A percentile compares a stretch with the other conserved stretches of the same genome.
phyloP scores from a whole-genome alignment of 2,888 invertebrate genomes.

The Vesta saturnalis region DNA sequence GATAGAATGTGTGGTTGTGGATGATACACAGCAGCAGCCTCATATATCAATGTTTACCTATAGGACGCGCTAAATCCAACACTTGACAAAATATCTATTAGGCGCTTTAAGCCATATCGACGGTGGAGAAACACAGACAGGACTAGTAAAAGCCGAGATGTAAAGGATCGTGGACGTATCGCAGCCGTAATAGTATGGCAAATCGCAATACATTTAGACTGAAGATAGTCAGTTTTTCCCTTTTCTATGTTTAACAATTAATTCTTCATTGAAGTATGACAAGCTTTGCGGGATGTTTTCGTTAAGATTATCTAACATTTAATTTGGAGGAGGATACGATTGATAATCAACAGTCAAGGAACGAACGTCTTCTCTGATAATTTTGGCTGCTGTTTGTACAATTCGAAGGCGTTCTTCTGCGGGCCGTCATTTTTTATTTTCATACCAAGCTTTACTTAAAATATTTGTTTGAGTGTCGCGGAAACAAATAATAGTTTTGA shows the following conservation, averaged over 20 bases:
- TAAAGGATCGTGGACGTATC: too few species aligned
- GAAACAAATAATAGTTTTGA: too few species aligned
- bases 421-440: too few species aligned
- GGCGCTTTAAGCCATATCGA: not conserved
- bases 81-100: not conserved
- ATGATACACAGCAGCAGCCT: not conserved
- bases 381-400: not conserved
- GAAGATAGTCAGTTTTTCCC: not conserved
- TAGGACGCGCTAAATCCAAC: not conserved
- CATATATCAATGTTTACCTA: not conserved
- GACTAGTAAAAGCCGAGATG: too few species aligned
- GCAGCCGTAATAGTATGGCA: not conserved
- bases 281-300: not conserved
- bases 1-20: not conserved
- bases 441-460: too few species aligned
- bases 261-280: not conserved
- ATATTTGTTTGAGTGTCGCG: too few species aligned
- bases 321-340: not conserved
- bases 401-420: not conserved
- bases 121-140: not conserved
- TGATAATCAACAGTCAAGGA: not conserved
- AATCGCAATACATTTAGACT: not conserved
- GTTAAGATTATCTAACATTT: not conserved
- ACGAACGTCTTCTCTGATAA: not conserved
- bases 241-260: not conserved